These are phyloP conservation scores for Brenthis ino DNA, from an alignment of 2,888 invertebrate genomes.

Conservation along the genomic window DNA sequence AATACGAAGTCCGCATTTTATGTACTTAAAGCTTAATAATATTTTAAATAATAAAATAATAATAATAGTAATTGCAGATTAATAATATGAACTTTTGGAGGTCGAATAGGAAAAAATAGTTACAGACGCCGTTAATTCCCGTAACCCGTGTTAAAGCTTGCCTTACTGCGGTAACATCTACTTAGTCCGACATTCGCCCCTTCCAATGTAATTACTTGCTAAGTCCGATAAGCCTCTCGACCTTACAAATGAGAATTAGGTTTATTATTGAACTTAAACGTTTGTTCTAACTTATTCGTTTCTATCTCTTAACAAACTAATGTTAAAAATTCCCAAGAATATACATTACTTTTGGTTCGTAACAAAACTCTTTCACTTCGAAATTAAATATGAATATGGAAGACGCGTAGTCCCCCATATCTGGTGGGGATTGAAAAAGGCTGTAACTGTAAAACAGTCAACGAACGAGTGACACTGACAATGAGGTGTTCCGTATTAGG, in stretches of 20 bases:
- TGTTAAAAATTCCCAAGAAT: neutral
- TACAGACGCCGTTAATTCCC: constrained; percentile 68
- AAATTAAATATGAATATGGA: constrained; percentile 68
- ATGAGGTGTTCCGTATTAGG: constrained; percentile 69
- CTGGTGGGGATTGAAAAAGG: constrained; percentile 60
- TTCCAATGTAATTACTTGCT: constrained; percentile 58
- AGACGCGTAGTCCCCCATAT: constrained; percentile 62
- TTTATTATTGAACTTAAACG: constrained; percentile 8
- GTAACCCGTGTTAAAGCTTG: constrained; percentile 53
- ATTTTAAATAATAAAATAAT: no score
- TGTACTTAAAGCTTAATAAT: no score
- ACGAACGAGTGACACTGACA: constrained; percentile 74
- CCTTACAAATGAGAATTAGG: constrained; percentile 2
- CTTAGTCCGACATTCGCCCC: constrained; percentile 57
- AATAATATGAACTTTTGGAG: neutral
- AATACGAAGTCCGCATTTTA: no score
- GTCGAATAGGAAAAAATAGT: constrained; percentile 39
- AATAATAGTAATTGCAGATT: no score
- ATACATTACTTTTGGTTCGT: constrained; percentile 32
- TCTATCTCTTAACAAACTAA: neutral
- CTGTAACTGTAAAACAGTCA: constrained; percentile 75
- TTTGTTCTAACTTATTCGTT: neutral
- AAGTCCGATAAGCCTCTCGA: constrained; percentile 40
- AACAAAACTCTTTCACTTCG: constrained; percentile 59
- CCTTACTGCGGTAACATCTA: constrained; percentile 54